Evolutionary conservation across 2,113 vertebrate genomes (phyloP).

Genomic region (Piprites chloris): DNA sequence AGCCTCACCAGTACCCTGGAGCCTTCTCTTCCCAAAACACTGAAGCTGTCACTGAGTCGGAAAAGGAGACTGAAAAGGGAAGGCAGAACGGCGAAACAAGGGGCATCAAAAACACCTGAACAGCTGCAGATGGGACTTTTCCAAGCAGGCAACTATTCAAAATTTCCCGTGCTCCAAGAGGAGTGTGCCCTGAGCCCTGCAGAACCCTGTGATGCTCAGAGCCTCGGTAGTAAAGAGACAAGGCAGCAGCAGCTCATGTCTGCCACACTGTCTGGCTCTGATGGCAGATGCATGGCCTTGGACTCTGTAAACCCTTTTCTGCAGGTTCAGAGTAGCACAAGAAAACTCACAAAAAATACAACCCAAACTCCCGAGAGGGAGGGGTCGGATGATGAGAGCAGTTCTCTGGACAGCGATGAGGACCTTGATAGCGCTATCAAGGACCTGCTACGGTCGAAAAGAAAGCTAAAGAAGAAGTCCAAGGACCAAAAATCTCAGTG

Average conservation of each 20-base stretch:
- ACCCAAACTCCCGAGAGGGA: not conserved
- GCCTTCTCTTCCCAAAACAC: conserved; percentile 1
- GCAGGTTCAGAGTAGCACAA: not conserved
- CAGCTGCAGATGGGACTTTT: not conserved
- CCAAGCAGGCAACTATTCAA: not conserved
- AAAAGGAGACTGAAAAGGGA: conserved; percentile 73
- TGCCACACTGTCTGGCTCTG: not conserved
- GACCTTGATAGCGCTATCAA: conserved; percentile 93
- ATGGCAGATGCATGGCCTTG: not conserved
- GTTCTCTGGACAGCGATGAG: conserved; percentile 94
- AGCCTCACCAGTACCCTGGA: not conserved
- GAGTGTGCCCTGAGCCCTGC: not conserved
- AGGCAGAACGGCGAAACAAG: not conserved
- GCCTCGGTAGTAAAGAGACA: not conserved
- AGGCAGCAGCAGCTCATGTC: not conserved
- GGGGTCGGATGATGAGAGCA: conserved; percentile 87
- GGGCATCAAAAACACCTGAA: not conserved
- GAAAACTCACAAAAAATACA: not conserved
- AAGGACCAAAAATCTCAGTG: conserved; percentile 76
- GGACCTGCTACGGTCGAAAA: conserved; percentile 90
- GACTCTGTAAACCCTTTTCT: not conserved
- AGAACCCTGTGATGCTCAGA: not conserved
- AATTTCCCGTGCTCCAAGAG: not conserved
- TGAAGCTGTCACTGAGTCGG: conserved; percentile 62
- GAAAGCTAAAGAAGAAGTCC: conserved; percentile 81